Evolutionary conservation across 2,888 invertebrate genomes (phyloP), one percentile per base, ranked within the genome.

Genomic region (Loripinus fragilis): DNA sequence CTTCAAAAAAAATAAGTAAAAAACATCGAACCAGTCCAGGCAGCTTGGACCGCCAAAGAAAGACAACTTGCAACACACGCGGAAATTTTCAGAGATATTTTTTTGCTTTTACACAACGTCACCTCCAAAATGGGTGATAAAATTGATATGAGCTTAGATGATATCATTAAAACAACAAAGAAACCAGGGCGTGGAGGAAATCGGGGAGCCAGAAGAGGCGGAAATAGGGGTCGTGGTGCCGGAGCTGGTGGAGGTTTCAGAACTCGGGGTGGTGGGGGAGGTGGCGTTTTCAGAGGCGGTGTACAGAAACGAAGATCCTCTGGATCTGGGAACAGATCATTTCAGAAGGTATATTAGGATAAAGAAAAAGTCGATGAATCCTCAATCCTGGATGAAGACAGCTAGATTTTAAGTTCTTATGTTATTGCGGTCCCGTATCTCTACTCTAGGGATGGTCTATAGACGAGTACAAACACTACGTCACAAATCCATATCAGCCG

Each of bases 121-220:
- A 60, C 28, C 15, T 79, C 71, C 96, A 82, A 95, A 94, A 97
- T 98, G 97, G 96, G 96, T 91, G 97, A 98, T 93, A 98, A 97
- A 95, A 97, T 99, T 94, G 98, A 99, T 94, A 97, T 98, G 97
- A 98, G 98, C 92, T 95, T 99, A 88, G 99, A 99, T 94, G 99
- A 99, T 89, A 98, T 99, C 81, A 99, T 99, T 91, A 98, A 97
- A 95, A 90, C 91, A 64, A 94, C 95, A 89, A 97, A 96, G 94
- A 95, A 95, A 81, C 85, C 92, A 45, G 94, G 95, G 23, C 83
- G 92, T 70, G 86, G 90, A 41, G 84, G 88, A 17, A 85, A 88
- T 91, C 88, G 94, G 94, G 89, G 94, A 90, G 82, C 93, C 89
- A 88, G 92, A 80, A 87, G 89, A 50, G 84, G 95, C 94, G 90